Conservation (phyloP, 2,797 vertebrate species). For the Brotula barbata region DNA sequence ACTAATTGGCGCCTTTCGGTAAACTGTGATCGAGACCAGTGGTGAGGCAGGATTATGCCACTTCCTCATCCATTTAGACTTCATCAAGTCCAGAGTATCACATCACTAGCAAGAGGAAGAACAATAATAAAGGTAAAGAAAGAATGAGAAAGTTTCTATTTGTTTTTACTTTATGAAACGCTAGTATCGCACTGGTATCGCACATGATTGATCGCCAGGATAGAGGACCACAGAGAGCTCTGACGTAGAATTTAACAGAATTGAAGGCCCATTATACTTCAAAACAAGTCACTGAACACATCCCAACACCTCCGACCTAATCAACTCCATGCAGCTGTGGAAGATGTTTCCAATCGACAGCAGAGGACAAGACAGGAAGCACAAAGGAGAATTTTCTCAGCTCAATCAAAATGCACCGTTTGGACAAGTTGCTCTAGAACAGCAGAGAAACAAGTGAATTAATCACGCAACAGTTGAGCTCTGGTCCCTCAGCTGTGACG, state of each 20-base stretch:
- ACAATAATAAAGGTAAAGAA: conserved; percentile 16
- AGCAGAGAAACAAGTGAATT: not conserved
- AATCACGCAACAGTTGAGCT: not conserved
- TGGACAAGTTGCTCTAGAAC: not conserved
- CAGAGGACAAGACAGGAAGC: no score
- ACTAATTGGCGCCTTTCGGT: conserved; percentile 72
- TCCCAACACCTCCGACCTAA: no score
- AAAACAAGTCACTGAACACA: no score
- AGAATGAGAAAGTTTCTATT: not conserved
- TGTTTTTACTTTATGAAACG: not conserved
- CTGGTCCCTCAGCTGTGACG: not conserved
- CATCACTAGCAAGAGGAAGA: conserved; percentile 38
- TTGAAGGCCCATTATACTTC: no score
- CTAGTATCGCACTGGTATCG: no score
- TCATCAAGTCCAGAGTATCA: conserved; percentile 49
- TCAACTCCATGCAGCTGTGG: not conserved
- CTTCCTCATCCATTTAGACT: conserved; percentile 71
- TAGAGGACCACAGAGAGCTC: no score
- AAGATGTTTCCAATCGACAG: not conserved
- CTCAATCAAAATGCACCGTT: not conserved
- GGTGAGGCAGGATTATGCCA: conserved; percentile 56
- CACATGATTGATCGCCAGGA: no score
- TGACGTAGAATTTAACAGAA: no score
- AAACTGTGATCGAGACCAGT: conserved; percentile 65
- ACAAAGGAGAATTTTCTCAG: no score